phyloP scores from a whole-genome alignment of 2,797 vertebrate species.

The Lerista edwardsae region DNA sequence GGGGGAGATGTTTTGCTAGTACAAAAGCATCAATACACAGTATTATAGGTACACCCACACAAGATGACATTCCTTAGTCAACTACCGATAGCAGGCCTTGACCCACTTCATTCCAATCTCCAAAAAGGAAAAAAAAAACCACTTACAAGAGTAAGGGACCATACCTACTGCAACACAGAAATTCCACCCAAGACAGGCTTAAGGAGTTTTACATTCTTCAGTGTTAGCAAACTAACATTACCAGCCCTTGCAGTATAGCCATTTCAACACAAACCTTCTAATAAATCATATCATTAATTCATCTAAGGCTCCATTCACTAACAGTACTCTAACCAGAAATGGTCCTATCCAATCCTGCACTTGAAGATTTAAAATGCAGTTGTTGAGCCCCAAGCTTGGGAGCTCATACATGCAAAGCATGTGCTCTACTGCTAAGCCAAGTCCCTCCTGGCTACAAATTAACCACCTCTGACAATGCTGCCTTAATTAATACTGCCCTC shows the following conservation, averaged over 20 bases:
- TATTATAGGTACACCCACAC: not conserved
- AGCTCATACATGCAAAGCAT: not conserved
- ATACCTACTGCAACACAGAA: not conserved
- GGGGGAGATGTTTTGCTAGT: no score
- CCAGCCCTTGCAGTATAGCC: not conserved
- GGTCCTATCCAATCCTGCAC: not conserved
- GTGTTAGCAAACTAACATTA: not conserved
- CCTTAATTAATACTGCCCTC: not conserved
- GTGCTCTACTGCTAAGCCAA: not conserved
- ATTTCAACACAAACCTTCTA: not conserved
- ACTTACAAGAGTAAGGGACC: no score
- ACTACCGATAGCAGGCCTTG: not conserved
- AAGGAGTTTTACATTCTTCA: not conserved
- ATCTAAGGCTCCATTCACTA: no score
- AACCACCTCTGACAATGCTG: not conserved
- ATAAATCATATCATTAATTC: not conserved
- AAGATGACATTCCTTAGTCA: not conserved
- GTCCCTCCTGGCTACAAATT: not conserved
- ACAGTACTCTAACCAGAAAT: not conserved
- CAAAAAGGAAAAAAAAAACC: not conserved
- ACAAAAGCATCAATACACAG: not conserved
- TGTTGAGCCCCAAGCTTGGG: no score
- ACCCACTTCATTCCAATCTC: not conserved
- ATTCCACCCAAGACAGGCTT: not conserved
- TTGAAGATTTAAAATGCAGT: not conserved